Conservation (phyloP, 2,113 vertebrate genomes). For the Centropus unirufus region DNA sequence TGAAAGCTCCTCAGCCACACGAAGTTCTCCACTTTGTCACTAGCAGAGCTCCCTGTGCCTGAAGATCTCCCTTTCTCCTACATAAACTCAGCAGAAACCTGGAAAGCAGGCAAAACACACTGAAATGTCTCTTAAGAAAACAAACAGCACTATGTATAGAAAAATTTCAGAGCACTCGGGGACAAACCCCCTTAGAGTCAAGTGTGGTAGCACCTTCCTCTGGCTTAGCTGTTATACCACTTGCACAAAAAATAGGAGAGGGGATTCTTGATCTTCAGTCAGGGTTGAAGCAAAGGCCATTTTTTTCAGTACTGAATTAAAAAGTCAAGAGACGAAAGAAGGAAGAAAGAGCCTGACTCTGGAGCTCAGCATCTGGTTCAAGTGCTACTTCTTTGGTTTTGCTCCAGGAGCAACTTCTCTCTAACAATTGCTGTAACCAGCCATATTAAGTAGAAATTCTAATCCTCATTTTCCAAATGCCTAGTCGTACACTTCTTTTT, state of each 20-base stretch:
- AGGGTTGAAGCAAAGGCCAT: not conserved
- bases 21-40: not conserved
- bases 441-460: not conserved
- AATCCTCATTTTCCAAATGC: not conserved
- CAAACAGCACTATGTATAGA: not conserved
- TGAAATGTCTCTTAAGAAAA: conserved; percentile 24
- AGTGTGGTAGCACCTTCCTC: not conserved
- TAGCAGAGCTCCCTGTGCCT: not conserved
- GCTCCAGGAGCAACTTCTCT: conserved; percentile 2
- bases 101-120: not conserved
- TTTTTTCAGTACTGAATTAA: not conserved
- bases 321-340: not conserved
- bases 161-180: not conserved
- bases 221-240: not conserved
- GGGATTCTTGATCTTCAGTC: not conserved
- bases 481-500: not conserved
- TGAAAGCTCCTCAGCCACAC: not conserved
- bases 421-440: not conserved
- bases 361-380: not conserved
- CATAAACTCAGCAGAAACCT: not conserved
- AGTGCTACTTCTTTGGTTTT: not conserved
- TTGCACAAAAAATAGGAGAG: not conserved
- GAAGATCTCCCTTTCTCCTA: not conserved
- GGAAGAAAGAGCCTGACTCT: not conserved
- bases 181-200: not conserved